phyloP scores from a whole-genome alignment of 2,888 invertebrate species.

The Sphecodes monilicornis region DNA sequence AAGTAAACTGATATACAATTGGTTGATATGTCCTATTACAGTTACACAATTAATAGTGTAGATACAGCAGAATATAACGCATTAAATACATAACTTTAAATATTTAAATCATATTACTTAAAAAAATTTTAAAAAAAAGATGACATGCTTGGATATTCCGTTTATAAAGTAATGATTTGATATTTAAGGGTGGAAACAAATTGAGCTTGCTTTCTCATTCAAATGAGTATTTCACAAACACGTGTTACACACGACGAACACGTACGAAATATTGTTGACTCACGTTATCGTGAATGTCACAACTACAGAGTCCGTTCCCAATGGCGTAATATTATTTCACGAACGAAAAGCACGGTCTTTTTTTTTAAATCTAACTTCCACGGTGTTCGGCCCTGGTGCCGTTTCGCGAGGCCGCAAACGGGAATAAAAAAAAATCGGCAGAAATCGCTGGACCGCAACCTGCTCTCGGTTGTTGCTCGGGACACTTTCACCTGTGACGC shows the following conservation, averaged over 20 bases:
- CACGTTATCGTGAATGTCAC: background rate
- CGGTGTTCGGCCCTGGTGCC: slow-evolving; percentile 1
- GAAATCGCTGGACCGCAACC: slow-evolving; percentile 59
- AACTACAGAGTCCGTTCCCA: background rate
- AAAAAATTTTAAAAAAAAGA: too few species aligned
- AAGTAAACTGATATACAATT: too few species aligned
- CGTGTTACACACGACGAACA: background rate
- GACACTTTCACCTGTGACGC: slow-evolving; percentile 61
- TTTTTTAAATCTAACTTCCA: slow-evolving; percentile 18
- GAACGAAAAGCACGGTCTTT: background rate
- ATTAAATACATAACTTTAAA: too few species aligned
- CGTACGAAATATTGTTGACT: background rate
- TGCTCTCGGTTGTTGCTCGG: slow-evolving; percentile 14
- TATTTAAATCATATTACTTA: too few species aligned
- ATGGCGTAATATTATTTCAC: background rate
- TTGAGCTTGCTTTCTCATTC: too few species aligned
- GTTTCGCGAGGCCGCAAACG: background rate
- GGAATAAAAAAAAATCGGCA: slow-evolving; percentile 29
- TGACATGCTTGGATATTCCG: too few species aligned
- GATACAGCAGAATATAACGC: too few species aligned
- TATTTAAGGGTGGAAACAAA: too few species aligned
- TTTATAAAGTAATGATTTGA: too few species aligned
- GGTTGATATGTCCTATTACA: too few species aligned
- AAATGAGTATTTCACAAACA: background rate
- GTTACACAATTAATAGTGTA: too few species aligned